phyloP scores from a whole-genome alignment of 2,113 vertebrate species.

The Ctenomys sociabilis region DNA sequence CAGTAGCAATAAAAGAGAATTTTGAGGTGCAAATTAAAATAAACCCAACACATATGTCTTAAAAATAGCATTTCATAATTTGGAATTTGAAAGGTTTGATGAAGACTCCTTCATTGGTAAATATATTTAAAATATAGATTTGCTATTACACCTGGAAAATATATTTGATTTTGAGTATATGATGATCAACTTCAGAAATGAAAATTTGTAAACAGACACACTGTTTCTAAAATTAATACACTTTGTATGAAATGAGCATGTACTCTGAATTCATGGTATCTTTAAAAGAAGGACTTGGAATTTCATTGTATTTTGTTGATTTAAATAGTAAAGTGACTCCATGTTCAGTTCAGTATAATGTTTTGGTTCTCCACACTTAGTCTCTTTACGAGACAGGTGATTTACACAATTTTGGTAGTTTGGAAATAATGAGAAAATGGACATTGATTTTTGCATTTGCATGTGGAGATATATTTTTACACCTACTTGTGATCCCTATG shows the following conservation, averaged over 20 bases:
- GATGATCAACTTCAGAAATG: background rate
- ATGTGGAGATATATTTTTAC: background rate
- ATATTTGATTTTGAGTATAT: constrained; percentile 18
- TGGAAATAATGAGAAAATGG: background rate
- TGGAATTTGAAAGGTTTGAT: background rate
- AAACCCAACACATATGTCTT: background rate
- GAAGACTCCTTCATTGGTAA: background rate
- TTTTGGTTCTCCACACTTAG: background rate
- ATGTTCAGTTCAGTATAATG: background rate
- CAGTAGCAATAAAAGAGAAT: background rate
- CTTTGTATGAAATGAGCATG: background rate
- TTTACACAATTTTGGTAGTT: background rate
- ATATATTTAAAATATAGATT: background rate
- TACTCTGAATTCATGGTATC: background rate
- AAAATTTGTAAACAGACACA: background rate
- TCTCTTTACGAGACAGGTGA: background rate
- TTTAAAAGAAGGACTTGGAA: background rate
- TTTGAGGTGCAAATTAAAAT: constrained; percentile 50
- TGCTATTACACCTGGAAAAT: background rate
- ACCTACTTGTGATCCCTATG: background rate
- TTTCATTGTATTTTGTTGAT: background rate
- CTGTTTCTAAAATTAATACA: background rate
- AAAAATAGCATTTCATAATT: background rate
- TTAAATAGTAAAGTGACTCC: background rate
- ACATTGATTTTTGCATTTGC: background rate